Evolutionary conservation across 2,113 vertebrate genomes (phyloP).

Genomic region (Columbina picui): DNA sequence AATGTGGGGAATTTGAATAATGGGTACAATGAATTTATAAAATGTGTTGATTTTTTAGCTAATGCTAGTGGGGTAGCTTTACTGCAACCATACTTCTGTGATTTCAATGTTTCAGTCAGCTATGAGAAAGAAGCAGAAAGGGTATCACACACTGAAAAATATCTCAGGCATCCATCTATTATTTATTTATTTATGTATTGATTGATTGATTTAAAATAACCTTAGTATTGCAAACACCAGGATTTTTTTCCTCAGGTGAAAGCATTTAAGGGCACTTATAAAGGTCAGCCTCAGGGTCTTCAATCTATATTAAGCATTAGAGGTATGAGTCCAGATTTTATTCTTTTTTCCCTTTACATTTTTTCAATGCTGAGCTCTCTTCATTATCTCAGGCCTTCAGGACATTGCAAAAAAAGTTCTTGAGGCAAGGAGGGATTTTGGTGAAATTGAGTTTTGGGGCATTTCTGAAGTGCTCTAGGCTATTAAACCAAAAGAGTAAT

Average conservation of each 20-base stretch:
- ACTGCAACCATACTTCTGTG: neutral
- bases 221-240: slow-evolving; percentile 3
- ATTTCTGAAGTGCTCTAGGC: neutral
- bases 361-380: neutral
- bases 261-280: neutral
- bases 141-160: neutral
- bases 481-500: neutral
- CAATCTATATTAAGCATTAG: neutral
- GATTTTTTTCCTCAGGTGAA: neutral
- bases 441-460: neutral
- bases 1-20: slow-evolving; percentile 22
- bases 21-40: neutral
- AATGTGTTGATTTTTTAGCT: neutral
- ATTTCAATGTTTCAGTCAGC: neutral
- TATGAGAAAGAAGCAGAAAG: neutral
- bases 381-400: neutral
- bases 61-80: neutral
- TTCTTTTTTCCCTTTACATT: neutral
- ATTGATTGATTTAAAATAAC: too few relatives aligned
- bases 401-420: neutral
- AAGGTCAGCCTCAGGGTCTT: neutral
- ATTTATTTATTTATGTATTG: neutral
- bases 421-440: neutral
- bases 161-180: neutral
- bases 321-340: neutral